Percentiles rank a stretch among this genome's conserved stretches.
Evolutionary conservation across 2,888 invertebrate genomes (phyloP).

Genomic region (Archips xylosteana): DNA sequence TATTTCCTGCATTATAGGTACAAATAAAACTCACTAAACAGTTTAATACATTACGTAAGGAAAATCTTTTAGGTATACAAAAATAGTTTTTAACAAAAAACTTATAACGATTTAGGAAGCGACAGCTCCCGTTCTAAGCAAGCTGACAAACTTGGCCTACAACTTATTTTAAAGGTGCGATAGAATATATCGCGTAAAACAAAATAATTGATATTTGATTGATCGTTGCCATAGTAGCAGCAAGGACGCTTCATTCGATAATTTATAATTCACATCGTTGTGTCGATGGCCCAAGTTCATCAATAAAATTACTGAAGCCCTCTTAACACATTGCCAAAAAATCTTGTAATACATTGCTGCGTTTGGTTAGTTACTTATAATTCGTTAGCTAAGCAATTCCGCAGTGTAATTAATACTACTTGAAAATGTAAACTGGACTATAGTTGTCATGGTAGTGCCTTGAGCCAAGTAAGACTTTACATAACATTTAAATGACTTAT

Average conservation of each 20-base stretch:
- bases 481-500: not conserved
- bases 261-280: slow-evolving; percentile 32
- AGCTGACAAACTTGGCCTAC: slow-evolving; percentile 22
- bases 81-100: too few species aligned
- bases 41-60: too few species aligned
- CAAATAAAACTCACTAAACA: too few species aligned
- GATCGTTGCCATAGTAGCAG: slow-evolving; percentile 22
- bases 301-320: not conserved
- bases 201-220: slow-evolving; percentile 42
- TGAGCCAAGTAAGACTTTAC: not conserved
- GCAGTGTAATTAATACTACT: not conserved
- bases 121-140: slow-evolving; percentile 18
- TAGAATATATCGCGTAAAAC: slow-evolving; percentile 37
- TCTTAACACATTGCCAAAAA: not conserved
- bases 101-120: not conserved
- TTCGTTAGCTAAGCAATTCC: not conserved
- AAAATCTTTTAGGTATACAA: too few species aligned
- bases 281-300: slow-evolving; percentile 32
- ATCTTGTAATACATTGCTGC: not conserved
- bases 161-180: slow-evolving; percentile 32
- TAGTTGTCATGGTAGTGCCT: not conserved
- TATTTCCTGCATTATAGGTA: too few species aligned
- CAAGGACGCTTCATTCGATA: slow-evolving; percentile 27
- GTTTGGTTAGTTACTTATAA: not conserved
- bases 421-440: not conserved